Percentiles rank a stretch among this genome's conserved stretches.
These are phyloP conservation scores for Ecdyonurus torrentis DNA, from an alignment of 2,888 invertebrate species.

Conservation along the genomic window DNA sequence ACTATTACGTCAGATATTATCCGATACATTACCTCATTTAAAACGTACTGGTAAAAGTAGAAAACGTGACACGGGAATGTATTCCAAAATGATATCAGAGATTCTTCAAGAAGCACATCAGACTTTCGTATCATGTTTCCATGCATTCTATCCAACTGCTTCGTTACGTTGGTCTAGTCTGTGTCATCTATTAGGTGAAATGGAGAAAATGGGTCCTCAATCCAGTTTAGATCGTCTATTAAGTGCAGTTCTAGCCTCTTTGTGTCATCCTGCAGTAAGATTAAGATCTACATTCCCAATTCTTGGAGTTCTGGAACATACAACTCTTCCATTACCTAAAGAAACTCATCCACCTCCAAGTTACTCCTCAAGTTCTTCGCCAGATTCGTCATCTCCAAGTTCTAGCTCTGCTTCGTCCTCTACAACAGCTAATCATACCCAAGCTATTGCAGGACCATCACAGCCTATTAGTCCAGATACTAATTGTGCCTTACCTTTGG, in stretches of 20 bases:
- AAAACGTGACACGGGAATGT: constrained; percentile 22
- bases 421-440: not conserved
- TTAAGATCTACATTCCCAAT: constrained; percentile 60
- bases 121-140: constrained; percentile 82
- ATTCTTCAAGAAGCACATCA: constrained; percentile 80
- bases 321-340: constrained; percentile 25
- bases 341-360: constrained; percentile 18
- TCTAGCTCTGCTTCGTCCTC: constrained; percentile 5
- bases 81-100: constrained; percentile 42
- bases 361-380: constrained; percentile 6
- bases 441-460: constrained; percentile 12
- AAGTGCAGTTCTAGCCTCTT: constrained; percentile 67
- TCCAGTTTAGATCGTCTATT: constrained; percentile 38
- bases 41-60: constrained; percentile 18
- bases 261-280: constrained; percentile 61
- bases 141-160: constrained; percentile 90
- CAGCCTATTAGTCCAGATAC: constrained; percentile 43
- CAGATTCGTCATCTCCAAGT: not conserved
- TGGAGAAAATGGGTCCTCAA: constrained; percentile 40
- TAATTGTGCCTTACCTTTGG: constrained; percentile 49
- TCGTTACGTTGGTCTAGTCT: constrained; percentile 84
- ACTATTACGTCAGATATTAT: constrained; percentile 63
- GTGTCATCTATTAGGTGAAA: constrained; percentile 53
- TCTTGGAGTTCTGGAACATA: constrained; percentile 32
- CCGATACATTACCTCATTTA: constrained; percentile 36